These are phyloP conservation scores for Troilus luridus DNA, from an alignment of 2,888 invertebrate genomes.

Conservation along the genomic window DNA sequence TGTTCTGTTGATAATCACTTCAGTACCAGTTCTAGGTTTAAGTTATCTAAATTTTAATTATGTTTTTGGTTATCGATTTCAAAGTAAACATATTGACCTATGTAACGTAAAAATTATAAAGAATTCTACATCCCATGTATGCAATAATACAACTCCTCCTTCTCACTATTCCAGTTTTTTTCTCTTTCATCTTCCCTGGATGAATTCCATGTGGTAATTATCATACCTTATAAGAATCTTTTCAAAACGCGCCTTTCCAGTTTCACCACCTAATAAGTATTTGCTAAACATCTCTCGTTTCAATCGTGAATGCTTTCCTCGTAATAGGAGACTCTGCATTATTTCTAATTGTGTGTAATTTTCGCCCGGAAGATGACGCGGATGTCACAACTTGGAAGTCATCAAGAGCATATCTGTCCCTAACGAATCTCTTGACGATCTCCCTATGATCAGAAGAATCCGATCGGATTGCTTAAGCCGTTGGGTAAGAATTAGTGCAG, in stretches of 20 bases:
- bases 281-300: background rate
- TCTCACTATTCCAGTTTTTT: too few species aligned
- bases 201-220: background rate
- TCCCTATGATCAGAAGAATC: background rate
- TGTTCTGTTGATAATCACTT: too few species aligned
- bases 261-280: background rate
- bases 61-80: too few species aligned
- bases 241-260: background rate
- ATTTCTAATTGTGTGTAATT: slow-evolving; percentile 4
- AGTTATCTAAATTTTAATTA: too few species aligned
- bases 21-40: too few species aligned
- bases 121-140: background rate
- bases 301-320: background rate
- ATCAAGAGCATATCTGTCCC: background rate
- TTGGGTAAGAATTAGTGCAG: background rate
- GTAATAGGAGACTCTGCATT: background rate
- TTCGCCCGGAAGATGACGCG: background rate
- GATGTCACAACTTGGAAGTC: background rate
- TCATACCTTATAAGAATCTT: background rate
- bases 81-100: too few species aligned
- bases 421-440: background rate
- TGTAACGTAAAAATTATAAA: too few species aligned
- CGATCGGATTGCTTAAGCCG: background rate
- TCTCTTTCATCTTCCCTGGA: background rate
- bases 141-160: too few species aligned